Evolutionary conservation across 2,113 vertebrate genomes (phyloP), one percentile per base, ranked within the genome.

Genomic region (Polypterus bichir): DNA sequence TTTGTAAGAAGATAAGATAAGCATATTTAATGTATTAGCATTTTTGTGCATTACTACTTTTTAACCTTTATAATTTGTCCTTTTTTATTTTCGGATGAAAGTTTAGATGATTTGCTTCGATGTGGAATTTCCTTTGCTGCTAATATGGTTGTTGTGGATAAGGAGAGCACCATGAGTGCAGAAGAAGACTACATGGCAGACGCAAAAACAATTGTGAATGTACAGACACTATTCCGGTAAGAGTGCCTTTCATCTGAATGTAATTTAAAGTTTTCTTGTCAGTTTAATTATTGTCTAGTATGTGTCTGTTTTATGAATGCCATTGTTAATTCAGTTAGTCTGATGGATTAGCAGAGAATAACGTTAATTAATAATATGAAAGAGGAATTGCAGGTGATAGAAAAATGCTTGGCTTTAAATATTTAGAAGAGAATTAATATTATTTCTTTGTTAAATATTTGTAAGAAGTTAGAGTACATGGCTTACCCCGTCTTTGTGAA

Each of bases 141-240:
- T 78, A 95, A 97, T 66, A 81, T 98, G 89, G 95, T 98, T 68
- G 95, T 97, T 3, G 95, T 98, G 67, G 95, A 98, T 75, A 98
- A 98, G 62, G 95, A 98, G 74, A 98, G 95, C 68, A 98, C 95
- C 9, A 97, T 98, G 95, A 96, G 94, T 49, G 95, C 95, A 0
- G 92, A 98, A 66, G 95, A 98, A 64, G 95, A 98, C 78, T 98
- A 97, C 79, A 98, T 98, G 95, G 94, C 95, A 1, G 95, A 98
- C 10, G 95, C 95, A 58, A 98, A 97, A 67, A 98, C 95, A 3
- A 98, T 97, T 46, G 95, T 98, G 57, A 98, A 98, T 6, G 95
- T 98, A 48, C 95, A 98, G 71, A 98, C 95, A 0, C 91, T 98
- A 60, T 98, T 98, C 80, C 93, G 95, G 95, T 97, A 77, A 51